Evolutionary conservation across 2,888 invertebrate species (phyloP).

Genomic region (Dryocosmus kuriphilus): DNA sequence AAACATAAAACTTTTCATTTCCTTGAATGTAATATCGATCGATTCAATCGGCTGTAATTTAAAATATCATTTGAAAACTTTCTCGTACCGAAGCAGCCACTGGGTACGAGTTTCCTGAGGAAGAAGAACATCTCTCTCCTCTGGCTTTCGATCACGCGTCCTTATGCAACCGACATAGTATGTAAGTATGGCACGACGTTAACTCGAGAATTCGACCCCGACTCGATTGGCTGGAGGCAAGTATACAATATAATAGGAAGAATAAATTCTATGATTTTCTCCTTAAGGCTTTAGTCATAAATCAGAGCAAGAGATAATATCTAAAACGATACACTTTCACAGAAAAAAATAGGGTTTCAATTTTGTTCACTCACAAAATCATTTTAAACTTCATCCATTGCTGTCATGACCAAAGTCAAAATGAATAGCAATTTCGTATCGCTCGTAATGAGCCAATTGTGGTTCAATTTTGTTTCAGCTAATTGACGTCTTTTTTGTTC

Average conservation of each 20-base stretch:
- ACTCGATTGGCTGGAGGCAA: background rate
- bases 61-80: constrained; percentile 1
- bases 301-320: too few species aligned
- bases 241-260: background rate
- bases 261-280: background rate
- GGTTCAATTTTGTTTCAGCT: too few species aligned
- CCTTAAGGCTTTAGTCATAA: too few species aligned
- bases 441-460: too few species aligned
- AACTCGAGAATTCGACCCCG: background rate
- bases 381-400: too few species aligned
- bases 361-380: too few species aligned
- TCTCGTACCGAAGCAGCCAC: background rate
- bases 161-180: background rate
- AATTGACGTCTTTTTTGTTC: too few species aligned
- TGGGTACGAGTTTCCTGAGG: background rate
- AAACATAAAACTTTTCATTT: background rate
- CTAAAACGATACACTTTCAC: too few species aligned
- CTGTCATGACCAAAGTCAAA: too few species aligned
- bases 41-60: background rate
- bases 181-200: background rate
- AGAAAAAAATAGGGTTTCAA: too few species aligned
- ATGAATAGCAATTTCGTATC: too few species aligned
- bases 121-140: constrained; percentile 5
- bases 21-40: background rate
- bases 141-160: constrained; percentile 6